A percentile compares a stretch with the other conserved stretches of the same genome.
These are phyloP conservation scores for Karalla daura DNA, from an alignment of 2,797 vertebrate genomes.

Conservation along the genomic window DNA sequence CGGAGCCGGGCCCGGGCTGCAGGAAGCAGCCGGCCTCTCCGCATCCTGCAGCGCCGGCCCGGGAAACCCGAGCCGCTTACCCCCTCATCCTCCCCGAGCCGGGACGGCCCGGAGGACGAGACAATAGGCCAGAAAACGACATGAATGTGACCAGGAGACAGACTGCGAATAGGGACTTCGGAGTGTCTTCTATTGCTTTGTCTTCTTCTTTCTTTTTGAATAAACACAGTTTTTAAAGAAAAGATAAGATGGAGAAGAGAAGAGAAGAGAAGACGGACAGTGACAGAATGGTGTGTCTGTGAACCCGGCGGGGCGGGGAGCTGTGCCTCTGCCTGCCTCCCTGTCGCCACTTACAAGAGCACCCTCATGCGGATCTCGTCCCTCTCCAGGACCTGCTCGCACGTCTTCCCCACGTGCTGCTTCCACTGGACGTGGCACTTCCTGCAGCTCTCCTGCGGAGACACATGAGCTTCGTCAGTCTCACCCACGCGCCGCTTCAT, in stretches of 20 bases:
- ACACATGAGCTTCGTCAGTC: too few relatives aligned
- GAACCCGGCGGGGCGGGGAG: too few relatives aligned
- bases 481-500: too few relatives aligned
- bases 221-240: too few relatives aligned
- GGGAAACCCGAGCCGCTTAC: constrained; percentile 57
- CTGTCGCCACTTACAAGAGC: constrained; percentile 88
- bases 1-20: constrained; percentile 46
- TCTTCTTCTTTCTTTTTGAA: too few relatives aligned
- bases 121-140: background rate
- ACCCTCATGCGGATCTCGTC: constrained; percentile 97
- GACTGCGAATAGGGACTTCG: too few relatives aligned
- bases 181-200: too few relatives aligned
- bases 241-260: too few relatives aligned
- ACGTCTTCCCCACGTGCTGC: constrained; percentile 94
- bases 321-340: background rate
- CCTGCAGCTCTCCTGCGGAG: constrained; percentile 92
- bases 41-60: constrained; percentile 70
- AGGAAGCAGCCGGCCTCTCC: constrained; percentile 75
- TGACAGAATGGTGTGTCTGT: too few relatives aligned
- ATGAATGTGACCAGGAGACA: too few relatives aligned
- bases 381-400: constrained; percentile 94
- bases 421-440: constrained; percentile 98
- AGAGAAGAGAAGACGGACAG: too few relatives aligned
- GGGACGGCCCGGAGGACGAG: background rate
- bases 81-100: constrained; percentile 43